Percentiles rank a stretch among this genome's conserved stretches.
Conservation (phyloP, 2,113 vertebrate genomes). For the Bufo bufo region DNA sequence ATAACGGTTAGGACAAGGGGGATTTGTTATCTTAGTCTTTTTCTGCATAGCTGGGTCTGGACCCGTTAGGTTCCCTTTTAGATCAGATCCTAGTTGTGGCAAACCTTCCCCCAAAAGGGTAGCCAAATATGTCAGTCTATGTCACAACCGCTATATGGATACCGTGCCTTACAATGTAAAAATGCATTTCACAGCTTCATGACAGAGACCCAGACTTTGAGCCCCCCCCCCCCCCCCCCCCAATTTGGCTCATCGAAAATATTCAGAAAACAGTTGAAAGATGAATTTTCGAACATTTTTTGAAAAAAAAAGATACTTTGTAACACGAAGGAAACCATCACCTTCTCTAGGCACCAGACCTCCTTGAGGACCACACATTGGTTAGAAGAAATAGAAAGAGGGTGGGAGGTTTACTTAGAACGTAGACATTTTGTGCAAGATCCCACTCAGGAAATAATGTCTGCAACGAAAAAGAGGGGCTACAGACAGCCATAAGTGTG, state of each 20-base stretch:
- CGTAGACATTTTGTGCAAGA: background rate
- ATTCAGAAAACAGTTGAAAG: slow-evolving; percentile 23
- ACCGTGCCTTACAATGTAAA: background rate
- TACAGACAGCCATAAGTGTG: background rate
- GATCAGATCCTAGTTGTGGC: background rate
- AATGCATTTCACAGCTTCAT: background rate
- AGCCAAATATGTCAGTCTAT: background rate
- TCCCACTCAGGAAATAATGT: background rate
- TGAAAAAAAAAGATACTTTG: background rate
- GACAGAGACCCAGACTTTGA: background rate
- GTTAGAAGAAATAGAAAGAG: background rate
- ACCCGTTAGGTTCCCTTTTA: background rate
- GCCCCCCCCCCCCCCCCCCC: background rate
- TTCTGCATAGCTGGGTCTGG: background rate
- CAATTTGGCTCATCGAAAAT: background rate
- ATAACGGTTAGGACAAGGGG: background rate
- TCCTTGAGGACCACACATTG: background rate
- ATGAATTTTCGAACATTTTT: background rate
- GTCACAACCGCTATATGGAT: background rate
- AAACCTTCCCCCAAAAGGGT: background rate
- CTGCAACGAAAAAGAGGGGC: background rate
- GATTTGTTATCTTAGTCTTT: background rate
- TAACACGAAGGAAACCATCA: background rate
- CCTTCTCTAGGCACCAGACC: background rate
- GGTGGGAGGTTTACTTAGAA: background rate